Conservation (phyloP, 1,140 invertebrate genomes). For the Anagrus nilaparvatae region DNA sequence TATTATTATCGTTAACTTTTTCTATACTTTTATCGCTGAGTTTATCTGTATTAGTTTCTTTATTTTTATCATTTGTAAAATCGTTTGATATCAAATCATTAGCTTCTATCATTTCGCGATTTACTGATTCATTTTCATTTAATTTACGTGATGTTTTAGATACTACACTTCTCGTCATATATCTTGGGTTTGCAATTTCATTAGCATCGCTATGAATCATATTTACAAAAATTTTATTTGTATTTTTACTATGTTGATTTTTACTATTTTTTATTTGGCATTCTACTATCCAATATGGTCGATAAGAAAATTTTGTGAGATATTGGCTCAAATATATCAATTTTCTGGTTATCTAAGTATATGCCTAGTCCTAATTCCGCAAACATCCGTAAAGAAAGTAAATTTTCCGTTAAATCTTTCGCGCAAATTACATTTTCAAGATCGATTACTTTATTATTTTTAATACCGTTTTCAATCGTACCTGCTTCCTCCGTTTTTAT, state of each 20-base stretch:
- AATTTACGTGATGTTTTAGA: no score
- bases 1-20: no score
- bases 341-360: neutral
- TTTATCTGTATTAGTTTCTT: no score
- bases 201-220: neutral
- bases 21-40: no score
- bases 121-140: no score
- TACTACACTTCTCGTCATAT: no score
- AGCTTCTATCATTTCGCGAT: no score
- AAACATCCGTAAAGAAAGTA: neutral
- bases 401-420: neutral
- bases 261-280: neutral
- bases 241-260: neutral
- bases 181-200: no score
- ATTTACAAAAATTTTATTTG: neutral
- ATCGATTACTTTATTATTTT: neutral
- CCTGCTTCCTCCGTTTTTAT: neutral
- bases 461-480: neutral
- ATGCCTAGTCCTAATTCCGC: neutral
- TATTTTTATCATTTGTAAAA: no score
- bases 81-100: no score
- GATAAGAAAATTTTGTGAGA: neutral
- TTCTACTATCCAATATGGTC: neutral
- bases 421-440: neutral
- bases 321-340: neutral